Conservation (phyloP, 2,113 vertebrate genomes). For the Cyanoliseus patagonus region DNA sequence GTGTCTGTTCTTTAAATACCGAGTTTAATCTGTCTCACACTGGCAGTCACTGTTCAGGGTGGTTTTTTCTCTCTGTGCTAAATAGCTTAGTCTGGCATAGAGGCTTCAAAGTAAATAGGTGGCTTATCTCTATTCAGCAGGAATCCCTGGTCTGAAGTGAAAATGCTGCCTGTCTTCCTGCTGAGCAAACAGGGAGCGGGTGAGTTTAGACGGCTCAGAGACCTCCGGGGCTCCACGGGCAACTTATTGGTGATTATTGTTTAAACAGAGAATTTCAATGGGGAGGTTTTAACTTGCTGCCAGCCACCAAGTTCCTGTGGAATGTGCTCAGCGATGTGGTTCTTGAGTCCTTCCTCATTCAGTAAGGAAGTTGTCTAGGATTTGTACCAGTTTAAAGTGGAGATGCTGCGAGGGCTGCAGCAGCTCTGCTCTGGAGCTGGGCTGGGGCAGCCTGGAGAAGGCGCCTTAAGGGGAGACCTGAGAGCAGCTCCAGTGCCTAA, state of each 20-base stretch:
- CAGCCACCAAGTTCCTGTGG: not conserved
- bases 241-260: not conserved
- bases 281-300: not conserved
- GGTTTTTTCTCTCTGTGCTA: not conserved
- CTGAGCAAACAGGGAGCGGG: not conserved
- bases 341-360: not conserved
- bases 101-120: constrained; percentile 40
- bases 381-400: not conserved
- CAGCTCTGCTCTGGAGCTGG: not conserved
- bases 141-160: constrained; percentile 21
- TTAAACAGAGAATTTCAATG: not conserved
- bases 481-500: too few species aligned
- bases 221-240: not conserved
- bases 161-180: not conserved
- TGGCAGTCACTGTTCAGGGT: not conserved
- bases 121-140: constrained; percentile 33
- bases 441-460: not conserved
- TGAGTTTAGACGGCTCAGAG: not conserved
- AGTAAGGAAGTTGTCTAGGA: rapidly evolving
- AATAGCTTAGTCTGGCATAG: not conserved
- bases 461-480: too few species aligned
- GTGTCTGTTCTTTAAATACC: not conserved
- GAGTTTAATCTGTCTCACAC: not conserved
- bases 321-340: not conserved
- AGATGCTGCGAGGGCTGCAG: not conserved